Base-by-base conservation (phyloP, 1,140 invertebrate species). In the Samia ricini region DNA sequence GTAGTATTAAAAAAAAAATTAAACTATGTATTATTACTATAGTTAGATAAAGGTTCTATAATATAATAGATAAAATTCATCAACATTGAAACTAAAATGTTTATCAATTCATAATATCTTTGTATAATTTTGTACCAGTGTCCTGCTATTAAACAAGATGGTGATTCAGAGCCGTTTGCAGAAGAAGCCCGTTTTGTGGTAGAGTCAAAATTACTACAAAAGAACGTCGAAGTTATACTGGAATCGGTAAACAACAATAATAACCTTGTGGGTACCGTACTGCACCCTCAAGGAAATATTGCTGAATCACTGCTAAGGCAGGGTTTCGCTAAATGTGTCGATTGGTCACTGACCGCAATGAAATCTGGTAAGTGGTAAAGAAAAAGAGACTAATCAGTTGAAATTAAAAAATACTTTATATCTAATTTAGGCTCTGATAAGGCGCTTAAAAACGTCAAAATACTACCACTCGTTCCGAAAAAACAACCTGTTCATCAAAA, bases 281-380 rank as follows among this genome's bases (percentile, higher is more conserved):
- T 98, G 33, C 98, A 99, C 91, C 98, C 98, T 1, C 94, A 93
- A 77, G 91, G 97, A 91, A 99, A 99, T 79, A 99, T 99, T 88
- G 98, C 99, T 0, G 98, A 99, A 82, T 92, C 95, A 50, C 90
- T 99, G 48, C 82, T 99, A 56, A 94, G 88, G 55, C 96, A 99
- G 91, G 98, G 99, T 21, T 97, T 98, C 78, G 99, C 98, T 0
- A 95, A 94, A 79, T 99, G 98, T 81, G 97, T 99, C n/a, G 98
- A 99, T 83, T 99, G 98, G 98, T 98, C 97, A 7, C 96, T 99
- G 88, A 95, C 94, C 23, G 94, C 96, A 36, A 96, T 98, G 76
- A 96, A 96, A 81, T 91, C 93, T 55, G 94, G 92, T 93, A 65
- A 72, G 84, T 71, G 24, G 10, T n/a, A 26, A 52, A 48, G 12